Conservation (phyloP, 2,888 invertebrate genomes). For the Rotaria magnacalcarata region DNA sequence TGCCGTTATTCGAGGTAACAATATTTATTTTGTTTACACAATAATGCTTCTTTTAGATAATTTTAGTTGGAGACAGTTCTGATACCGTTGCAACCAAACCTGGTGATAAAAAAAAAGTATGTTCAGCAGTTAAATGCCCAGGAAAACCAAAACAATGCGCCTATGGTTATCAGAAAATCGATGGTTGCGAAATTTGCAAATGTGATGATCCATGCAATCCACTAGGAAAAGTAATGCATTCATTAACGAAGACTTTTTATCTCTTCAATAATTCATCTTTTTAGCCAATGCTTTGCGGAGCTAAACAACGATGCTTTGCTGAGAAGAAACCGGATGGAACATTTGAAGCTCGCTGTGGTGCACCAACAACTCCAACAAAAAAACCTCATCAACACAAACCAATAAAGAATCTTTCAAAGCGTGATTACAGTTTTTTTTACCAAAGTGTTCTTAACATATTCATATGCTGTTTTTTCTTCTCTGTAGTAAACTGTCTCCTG, state of each 20-base stretch:
- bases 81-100: neutral
- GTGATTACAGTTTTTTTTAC: neutral
- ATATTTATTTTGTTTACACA: neutral
- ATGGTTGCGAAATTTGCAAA: slow-evolving; percentile 35
- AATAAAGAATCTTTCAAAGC: neutral
- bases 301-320: neutral
- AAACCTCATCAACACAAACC: neutral
- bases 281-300: neutral
- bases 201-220: slow-evolving; percentile 27
- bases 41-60: neutral
- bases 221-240: neutral
- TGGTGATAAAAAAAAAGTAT: neutral
- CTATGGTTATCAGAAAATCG: neutral
- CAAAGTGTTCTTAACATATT: neutral
- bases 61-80: neutral
- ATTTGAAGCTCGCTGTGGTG: neutral
- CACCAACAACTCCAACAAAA: neutral
- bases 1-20: neutral
- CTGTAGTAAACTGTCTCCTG: neutral
- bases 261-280: too few relatives aligned
- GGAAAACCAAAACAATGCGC: neutral
- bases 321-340: neutral
- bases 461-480: neutral
- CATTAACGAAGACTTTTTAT: too few relatives aligned
- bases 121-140: neutral